These are phyloP conservation scores for Eospalax fontanierii DNA, from an alignment of 2,797 vertebrate species.

Conservation along the genomic window DNA sequence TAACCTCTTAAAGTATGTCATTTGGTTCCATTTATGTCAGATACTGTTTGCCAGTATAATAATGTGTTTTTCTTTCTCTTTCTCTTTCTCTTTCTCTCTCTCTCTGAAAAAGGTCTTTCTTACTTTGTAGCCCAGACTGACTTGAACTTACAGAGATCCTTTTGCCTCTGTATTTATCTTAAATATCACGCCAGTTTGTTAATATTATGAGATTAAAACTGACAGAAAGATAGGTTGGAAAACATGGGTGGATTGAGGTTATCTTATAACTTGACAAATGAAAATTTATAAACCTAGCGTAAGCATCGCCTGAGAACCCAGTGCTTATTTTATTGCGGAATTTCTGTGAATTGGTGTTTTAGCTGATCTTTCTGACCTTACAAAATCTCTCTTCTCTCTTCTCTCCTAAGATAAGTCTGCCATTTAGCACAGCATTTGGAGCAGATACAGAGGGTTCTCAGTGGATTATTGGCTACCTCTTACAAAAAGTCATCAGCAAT, in stretches of 20 bases:
- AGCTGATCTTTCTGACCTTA: slow-evolving; percentile 75
- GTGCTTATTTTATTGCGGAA: slow-evolving; percentile 8
- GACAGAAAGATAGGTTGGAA: neutral
- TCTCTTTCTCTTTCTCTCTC: no score
- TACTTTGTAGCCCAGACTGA: no score
- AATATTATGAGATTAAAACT: neutral
- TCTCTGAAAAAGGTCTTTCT: no score
- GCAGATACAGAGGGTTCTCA: slow-evolving; percentile 98
- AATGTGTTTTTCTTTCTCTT: neutral
- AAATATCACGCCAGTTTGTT: slow-evolving; percentile 10
- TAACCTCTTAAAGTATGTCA: neutral
- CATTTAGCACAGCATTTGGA: slow-evolving; percentile 97
- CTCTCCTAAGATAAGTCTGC: slow-evolving; percentile 95
- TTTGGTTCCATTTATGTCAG: slow-evolving; percentile 41
- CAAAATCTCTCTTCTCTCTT: slow-evolving; percentile 68
- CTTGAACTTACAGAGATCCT: neutral
- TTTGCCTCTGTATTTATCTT: neutral
- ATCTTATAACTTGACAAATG: neutral
- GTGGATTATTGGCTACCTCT: slow-evolving; percentile 99
- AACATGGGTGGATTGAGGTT: neutral
- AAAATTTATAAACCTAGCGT: neutral
- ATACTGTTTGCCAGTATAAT: slow-evolving; percentile 2
- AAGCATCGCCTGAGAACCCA: neutral
- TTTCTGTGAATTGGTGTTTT: slow-evolving; percentile 66
- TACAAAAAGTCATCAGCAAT: slow-evolving; percentile 99